Percentiles rank a stretch among this genome's conserved stretches.
Conservation (phyloP, 2,797 vertebrate species). For the Cichlasoma orientale region DNA sequence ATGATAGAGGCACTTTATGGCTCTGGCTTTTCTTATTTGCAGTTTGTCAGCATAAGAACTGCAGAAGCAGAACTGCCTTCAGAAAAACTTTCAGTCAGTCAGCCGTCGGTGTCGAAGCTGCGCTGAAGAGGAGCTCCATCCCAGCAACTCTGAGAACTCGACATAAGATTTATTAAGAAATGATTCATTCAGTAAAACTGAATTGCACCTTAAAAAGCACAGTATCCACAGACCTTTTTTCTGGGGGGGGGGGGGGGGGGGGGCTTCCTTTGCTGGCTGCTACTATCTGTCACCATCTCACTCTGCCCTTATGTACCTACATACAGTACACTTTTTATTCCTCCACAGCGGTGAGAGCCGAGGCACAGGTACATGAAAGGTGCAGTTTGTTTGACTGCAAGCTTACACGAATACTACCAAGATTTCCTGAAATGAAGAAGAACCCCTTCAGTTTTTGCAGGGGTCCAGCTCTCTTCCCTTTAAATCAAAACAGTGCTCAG, state of each 20-base stretch:
- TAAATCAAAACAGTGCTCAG: neutral
- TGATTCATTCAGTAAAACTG: too few species aligned
- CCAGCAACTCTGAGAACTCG: neutral
- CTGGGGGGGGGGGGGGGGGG: too few species aligned
- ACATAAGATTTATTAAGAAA: neutral
- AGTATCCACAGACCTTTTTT: too few species aligned
- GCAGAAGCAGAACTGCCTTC: neutral
- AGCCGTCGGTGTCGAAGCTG: too few species aligned
- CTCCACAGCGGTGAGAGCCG: too few species aligned
- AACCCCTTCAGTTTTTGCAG: too few species aligned
- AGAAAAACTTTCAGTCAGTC: too few species aligned
- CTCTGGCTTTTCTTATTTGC: neutral
- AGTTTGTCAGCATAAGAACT: accelerated
- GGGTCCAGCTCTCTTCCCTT: neutral
- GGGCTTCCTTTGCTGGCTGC: neutral
- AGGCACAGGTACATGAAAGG: too few species aligned
- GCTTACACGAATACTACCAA: too few species aligned
- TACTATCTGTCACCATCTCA: neutral
- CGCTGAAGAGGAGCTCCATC: too few species aligned
- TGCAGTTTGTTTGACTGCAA: too few species aligned
- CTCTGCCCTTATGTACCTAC: neutral
- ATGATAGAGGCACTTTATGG: neutral
- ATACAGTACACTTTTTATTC: neutral
- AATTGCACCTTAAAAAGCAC: neutral
- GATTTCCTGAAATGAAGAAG: too few species aligned